Conservation (phyloP, 2,113 vertebrate species). For the Sapayoa aenigma region DNA sequence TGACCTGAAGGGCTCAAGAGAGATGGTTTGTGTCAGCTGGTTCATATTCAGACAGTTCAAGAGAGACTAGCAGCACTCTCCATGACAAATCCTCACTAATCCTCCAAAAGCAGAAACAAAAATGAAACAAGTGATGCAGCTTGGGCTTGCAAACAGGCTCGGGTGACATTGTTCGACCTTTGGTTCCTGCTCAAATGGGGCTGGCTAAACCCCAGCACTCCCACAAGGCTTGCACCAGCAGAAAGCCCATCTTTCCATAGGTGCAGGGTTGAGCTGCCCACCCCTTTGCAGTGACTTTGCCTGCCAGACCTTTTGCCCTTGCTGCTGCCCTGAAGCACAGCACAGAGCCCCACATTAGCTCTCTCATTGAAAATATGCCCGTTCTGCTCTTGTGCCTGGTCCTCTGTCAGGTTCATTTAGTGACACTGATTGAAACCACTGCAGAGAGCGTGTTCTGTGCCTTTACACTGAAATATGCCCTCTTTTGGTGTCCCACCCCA, state of each 20-base stretch:
- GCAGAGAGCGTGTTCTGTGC: not conserved
- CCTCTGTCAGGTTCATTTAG: not conserved
- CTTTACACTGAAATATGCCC: not conserved
- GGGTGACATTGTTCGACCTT: not conserved
- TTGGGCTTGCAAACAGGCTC: not conserved
- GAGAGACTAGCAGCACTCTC: not conserved
- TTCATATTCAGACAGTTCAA: not conserved
- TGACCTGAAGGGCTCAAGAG: not conserved
- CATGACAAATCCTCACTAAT: not conserved
- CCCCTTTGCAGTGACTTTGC: not conserved
- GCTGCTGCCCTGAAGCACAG: not conserved
- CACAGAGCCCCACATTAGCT: not conserved
- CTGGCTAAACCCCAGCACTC: not conserved
- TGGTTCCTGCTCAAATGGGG: not conserved
- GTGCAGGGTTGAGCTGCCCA: not conserved
- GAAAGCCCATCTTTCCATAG: not conserved
- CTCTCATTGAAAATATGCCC: not conserved
- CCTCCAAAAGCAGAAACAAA: constrained; percentile 9
- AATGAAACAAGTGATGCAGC: not conserved
- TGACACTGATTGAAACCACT: not conserved
- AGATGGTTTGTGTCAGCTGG: fast-evolving
- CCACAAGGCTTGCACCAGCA: not conserved
- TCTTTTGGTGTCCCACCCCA: not conserved
- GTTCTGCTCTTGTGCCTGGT: not conserved
- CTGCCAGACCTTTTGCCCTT: not conserved